Evolutionary conservation across 2,113 vertebrate species (phyloP).

Genomic region (Perca schrenkii): DNA sequence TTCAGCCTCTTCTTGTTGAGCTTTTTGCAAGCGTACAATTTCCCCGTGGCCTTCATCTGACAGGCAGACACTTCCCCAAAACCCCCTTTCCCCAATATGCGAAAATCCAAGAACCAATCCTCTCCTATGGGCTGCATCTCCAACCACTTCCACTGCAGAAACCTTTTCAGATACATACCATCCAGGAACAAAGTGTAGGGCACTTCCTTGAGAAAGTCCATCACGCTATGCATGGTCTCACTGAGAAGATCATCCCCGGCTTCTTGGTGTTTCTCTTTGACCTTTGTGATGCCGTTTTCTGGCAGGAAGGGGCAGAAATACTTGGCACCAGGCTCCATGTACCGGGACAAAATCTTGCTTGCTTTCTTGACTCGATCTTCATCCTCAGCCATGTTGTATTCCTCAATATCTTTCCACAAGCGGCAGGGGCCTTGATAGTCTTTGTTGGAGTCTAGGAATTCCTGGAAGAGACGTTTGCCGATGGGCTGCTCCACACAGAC

Average conservation of each 20-base stretch:
- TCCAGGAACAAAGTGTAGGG: conserved; percentile 84
- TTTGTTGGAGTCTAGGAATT: conserved; percentile 77
- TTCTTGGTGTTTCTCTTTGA: conserved; percentile 80
- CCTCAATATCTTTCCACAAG: conserved; percentile 85
- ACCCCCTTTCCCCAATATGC: conserved; percentile 89
- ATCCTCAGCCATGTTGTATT: conserved; percentile 83
- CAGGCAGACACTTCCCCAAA: conserved; percentile 93
- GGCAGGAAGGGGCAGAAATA: conserved; percentile 82
- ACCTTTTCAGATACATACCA: conserved; percentile 85
- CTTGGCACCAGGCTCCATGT: conserved; percentile 83
- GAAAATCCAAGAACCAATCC: conserved; percentile 93
- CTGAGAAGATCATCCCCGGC: conserved; percentile 78
- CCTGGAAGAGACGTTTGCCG: conserved; percentile 84
- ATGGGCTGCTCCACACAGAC: conserved; percentile 86
- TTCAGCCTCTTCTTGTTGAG: conserved; percentile 93
- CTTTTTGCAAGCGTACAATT: conserved; percentile 96
- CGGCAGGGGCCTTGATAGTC: conserved; percentile 81
- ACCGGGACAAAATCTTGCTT: conserved; percentile 75
- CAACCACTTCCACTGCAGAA: conserved; percentile 90
- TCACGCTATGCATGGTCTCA: conserved; percentile 74
- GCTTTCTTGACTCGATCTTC: conserved; percentile 80
- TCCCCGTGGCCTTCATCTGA: conserved; percentile 90
- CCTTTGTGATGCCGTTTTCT: conserved; percentile 81
- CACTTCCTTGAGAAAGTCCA: conserved; percentile 83
- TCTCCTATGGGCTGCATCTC: conserved; percentile 83